Base-by-base conservation (phyloP, 2,113 vertebrate species). In the Toxotes jaculatrix region DNA sequence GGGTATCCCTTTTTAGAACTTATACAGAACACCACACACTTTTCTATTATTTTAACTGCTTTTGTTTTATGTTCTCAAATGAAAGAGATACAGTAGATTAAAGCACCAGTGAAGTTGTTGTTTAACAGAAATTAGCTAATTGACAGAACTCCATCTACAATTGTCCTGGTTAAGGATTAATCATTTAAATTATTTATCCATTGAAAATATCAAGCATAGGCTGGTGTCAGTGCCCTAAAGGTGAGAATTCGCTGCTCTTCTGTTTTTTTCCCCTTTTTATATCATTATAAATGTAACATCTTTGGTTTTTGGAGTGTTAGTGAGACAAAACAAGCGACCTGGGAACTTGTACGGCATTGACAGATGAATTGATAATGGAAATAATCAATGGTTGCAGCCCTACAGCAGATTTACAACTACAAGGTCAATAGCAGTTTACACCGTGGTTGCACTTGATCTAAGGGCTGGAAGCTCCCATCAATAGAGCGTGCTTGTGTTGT, bases 391-490 rank as follows among this genome's bases (percentile, higher is more conserved):
- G 45, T 19, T 73, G 57, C 36, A 67, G 45, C 82, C 69, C 40
- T 38, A 31, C 31, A 71, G 38, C 45, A 57, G 77, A 85, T 85
- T 85, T 74, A 74, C 74, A 67, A 68, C 49, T 67, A 64, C 67
- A 67, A 75, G 83, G 77, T 86, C 74, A 86, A 71, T 55, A 80
- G 68, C 62, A 47, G 70, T 82, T 83, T 80, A 74, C 68, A 67
- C 74, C 47, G 74, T 23, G 59, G 70, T 70, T 77, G 61, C 67
- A 84, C 34, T 55, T 74, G 43, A 82, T 87, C 85, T 82, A 70
- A 80, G 21, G 56, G 34, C 74, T 67, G 43, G 60, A 74, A 40
- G 82, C 62, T 34, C 65, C 45, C 78, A 71, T 88, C 57, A 19
- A 83, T 61, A 85, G 73, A 1, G n/a, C 34, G 21, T 16, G 9